phyloP scores from a whole-genome alignment of 2,797 vertebrate genomes.

The Dromococcyx pavoninus region DNA sequence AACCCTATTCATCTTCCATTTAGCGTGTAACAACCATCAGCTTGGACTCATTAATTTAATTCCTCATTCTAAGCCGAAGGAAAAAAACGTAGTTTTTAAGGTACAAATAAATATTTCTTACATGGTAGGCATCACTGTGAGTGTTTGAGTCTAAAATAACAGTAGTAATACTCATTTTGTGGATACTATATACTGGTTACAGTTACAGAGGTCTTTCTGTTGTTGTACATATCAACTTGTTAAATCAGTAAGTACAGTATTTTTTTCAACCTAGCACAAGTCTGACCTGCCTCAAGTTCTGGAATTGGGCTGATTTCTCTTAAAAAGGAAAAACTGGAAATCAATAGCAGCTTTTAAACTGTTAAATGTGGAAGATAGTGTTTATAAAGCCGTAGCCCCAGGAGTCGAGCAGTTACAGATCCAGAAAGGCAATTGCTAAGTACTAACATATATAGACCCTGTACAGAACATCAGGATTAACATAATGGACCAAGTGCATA shows the following conservation, averaged over 20 bases:
- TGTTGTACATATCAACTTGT: fast-evolving
- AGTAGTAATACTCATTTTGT: neutral
- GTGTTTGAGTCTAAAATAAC: neutral
- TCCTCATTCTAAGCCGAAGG: neutral
- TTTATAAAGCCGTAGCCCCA: neutral
- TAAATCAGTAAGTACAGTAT: neutral
- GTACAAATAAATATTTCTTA: neutral
- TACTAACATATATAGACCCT: neutral
- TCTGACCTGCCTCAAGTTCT: neutral
- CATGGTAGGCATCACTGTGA: neutral
- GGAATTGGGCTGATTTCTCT: neutral
- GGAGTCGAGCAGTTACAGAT: neutral
- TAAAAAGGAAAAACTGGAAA: neutral
- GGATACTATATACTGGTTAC: neutral
- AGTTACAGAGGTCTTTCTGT: neutral
- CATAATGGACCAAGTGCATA: neutral
- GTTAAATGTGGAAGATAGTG: neutral
- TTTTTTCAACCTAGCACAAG: neutral
- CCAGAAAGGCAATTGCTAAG: neutral
- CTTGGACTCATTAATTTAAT: neutral
- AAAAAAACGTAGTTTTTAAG: neutral
- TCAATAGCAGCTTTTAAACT: neutral
- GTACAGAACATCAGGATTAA: constrained; percentile 28
- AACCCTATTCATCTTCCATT: neutral
- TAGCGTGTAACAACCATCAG: neutral